Evolutionary conservation across 2,797 vertebrate species (phyloP), one percentile per base, ranked within the genome.

Genomic region (Zenarchopterus dispar): DNA sequence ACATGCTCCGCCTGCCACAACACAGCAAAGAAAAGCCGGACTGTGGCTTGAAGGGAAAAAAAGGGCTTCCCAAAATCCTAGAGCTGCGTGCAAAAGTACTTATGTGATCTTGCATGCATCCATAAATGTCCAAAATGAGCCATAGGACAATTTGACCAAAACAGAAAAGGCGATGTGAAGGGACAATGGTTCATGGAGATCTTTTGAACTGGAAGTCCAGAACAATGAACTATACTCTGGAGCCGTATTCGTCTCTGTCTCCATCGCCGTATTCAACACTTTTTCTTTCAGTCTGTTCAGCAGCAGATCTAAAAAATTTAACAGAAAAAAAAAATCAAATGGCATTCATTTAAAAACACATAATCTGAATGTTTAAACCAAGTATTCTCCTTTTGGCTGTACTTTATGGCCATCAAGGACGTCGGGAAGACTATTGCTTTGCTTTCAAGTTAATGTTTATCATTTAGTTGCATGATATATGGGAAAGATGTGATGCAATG

Each of bases 221-320:
- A 46, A 33, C 11, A 36, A 46, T 8, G 36, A 70, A 54, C 90
- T 88, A 96, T 48, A 94, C 90, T 47, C 89, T 92, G 8, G 93
- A 92, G 61, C 76, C 77, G 1, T 90, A 89, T 4, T 93, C 92
- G 2, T 95, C 92, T 82, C 76, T 87, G 53, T 85, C 84, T 2
- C 45, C 86, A 2, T 70, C 73, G 62, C 92, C 93, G 77, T 93
- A 95, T 75, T 84, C 91, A 52, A 87, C 85, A 43, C 77, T 83
- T 79, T 88, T 93, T 51, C 76, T 88, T 72, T 88, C 90, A 80
- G 90, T 79, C 43, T 61, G 75, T 22, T 58, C 78, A 49, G 81
- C 84, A 82, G 82, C 88, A 85, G 81, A 90, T 71, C 93, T 96
- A 68, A 61, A 74, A 74, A 82, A 45, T 50, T 1, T 21, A 39